Evolutionary conservation across 2,797 vertebrate genomes (phyloP).

Genomic region (Enteromius mattozi): DNA sequence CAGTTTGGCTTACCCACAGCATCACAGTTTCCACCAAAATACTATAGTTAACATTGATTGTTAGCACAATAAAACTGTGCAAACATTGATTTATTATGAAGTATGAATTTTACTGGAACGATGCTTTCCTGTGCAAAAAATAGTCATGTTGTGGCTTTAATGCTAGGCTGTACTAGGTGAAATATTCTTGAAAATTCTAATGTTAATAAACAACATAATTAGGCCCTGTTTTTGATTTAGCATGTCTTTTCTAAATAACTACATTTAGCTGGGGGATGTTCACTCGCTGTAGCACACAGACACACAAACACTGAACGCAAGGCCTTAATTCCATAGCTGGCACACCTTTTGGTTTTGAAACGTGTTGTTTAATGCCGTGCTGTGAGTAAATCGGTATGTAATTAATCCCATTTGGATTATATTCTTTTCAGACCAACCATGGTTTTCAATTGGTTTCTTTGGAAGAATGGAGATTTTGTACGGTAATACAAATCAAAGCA

Average conservation of each 20-base stretch:
- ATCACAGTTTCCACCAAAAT: slow-evolving; percentile 21
- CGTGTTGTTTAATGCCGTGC: slow-evolving; percentile 15
- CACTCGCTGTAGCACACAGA: not conserved
- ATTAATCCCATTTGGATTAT: slow-evolving; percentile 36
- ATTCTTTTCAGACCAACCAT: slow-evolving; percentile 17
- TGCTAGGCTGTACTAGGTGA: not conserved
- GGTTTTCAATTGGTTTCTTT: slow-evolving; percentile 1
- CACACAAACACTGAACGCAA: not conserved
- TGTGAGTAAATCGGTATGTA: slow-evolving; percentile 33
- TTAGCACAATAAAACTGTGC: not conserved
- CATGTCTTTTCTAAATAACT: not conserved
- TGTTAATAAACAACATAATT: not conserved
- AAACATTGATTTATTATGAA: not conserved
- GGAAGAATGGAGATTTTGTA: slow-evolving; percentile 7
- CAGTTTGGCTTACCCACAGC: not conserved
- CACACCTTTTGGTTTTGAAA: slow-evolving; percentile 9
- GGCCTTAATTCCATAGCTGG: not conserved
- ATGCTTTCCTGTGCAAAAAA: not conserved
- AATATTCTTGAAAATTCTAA: not conserved
- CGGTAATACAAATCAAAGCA: slow-evolving; percentile 23
- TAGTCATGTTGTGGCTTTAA: not conserved
- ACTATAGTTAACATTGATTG: not conserved
- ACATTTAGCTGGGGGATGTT: not conserved
- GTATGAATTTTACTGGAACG: not conserved
- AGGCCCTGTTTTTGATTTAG: not conserved